phyloP scores from a whole-genome alignment of 2,113 vertebrate species.

The Prinia subflava region DNA sequence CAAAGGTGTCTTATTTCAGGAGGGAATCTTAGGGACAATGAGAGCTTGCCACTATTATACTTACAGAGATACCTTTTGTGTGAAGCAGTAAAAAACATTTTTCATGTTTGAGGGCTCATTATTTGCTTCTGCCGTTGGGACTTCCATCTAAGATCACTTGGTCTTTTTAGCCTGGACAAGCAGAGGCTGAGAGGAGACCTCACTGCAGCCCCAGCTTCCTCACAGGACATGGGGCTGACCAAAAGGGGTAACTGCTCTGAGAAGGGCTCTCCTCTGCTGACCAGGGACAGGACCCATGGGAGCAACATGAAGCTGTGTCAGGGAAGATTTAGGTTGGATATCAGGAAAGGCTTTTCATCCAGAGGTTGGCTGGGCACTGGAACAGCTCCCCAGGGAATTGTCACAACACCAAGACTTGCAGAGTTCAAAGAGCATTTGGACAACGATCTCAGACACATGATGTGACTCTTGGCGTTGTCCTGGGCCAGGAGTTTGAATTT shows the following conservation, averaged over 20 bases:
- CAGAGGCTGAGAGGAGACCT: background rate
- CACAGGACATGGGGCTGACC: rapidly evolving
- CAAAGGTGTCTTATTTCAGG: background rate
- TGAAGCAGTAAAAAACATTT: background rate
- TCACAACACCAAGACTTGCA: background rate
- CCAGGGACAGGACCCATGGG: background rate
- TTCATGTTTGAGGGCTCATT: background rate
- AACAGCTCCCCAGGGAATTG: background rate
- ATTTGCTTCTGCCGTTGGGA: background rate
- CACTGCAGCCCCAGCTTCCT: background rate
- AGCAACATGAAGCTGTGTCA: background rate
- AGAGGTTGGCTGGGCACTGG: too few relatives aligned
- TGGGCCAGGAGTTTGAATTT: background rate
- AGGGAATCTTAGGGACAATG: background rate
- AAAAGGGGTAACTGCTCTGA: too few relatives aligned
- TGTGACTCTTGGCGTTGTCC: background rate
- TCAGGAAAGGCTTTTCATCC: background rate
- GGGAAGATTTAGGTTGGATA: background rate
- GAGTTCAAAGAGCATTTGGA: background rate
- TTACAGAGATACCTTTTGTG: rapidly evolving
- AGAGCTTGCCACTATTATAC: background rate
- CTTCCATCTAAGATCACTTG: background rate
- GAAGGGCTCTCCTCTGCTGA: background rate
- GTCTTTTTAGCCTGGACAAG: background rate
- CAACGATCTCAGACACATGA: rapidly evolving